Conservation (phyloP, 2,113 vertebrate species). For the Anser cygnoides region DNA sequence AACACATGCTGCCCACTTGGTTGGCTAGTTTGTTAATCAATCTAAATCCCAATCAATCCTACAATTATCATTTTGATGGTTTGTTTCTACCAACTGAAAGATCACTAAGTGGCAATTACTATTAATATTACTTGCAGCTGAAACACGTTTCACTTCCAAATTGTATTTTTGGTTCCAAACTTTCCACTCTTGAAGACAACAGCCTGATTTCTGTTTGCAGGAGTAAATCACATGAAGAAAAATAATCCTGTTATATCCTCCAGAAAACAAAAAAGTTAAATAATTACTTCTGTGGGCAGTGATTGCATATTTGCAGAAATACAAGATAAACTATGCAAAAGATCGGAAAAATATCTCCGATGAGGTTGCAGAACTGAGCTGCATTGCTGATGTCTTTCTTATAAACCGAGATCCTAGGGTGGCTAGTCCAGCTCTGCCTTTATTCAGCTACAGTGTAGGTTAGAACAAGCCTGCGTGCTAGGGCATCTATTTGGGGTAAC, state of each 20-base stretch:
- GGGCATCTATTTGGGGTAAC: neutral
- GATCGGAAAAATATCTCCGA: neutral
- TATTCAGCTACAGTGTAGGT: neutral
- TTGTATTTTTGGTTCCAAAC: neutral
- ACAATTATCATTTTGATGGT: conserved; percentile 48
- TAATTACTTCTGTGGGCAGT: neutral
- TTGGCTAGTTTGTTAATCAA: conserved; percentile 22
- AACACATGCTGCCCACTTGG: neutral
- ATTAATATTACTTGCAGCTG: conserved; percentile 21
- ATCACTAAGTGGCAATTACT: conserved; percentile 39
- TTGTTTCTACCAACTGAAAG: conserved; percentile 42
- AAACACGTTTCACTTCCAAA: neutral
- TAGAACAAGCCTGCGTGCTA: neutral
- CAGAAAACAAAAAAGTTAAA: neutral
- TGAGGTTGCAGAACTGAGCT: neutral
- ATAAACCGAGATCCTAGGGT: too few relatives aligned
- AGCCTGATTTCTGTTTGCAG: neutral
- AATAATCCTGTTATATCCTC: neutral
- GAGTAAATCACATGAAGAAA: neutral
- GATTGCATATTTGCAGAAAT: neutral
- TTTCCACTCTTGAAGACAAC: neutral
- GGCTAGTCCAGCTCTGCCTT: neutral
- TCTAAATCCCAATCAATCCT: conserved; percentile 25
- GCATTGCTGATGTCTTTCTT: neutral
- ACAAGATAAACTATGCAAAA: neutral